Evolutionary conservation across 2,113 vertebrate genomes (phyloP), one percentile per base, ranked within the genome.

Genomic region (Centropus unirufus): DNA sequence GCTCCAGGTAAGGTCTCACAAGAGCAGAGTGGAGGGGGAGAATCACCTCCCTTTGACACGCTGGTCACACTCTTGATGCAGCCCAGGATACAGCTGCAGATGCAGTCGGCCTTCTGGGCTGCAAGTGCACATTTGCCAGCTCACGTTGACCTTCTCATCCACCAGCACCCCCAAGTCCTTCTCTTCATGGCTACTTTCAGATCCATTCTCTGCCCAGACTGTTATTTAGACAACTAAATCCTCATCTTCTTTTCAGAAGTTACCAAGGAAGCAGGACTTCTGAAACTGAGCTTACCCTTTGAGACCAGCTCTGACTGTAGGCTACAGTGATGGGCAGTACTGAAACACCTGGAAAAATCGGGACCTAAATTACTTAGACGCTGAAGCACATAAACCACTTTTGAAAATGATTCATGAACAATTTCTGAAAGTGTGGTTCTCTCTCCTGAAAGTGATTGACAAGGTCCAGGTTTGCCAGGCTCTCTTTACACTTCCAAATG

Each of bases 381-480:
- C 22, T 27, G 74, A 64, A 39, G 69, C 30, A 74, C 46, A 12
- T 2, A 21, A 29, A 22, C 3, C 74, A 32, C 4, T 24, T 34
- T 6, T 68, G 68, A 36, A 67, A 14, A 67, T 2, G 1, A 44
- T 84, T 8, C 1, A 0, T 16, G 22, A 89, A 17, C 39, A 16
- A 46, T 23, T 46, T 39, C 42, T 83, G 68, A 16, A 30, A 62
- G 67, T 0, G 9, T 5, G 5, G 11, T 2, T 83, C 34, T 70
- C 5, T 52, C 64, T 62, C 21, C 67, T 57, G 39, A 13, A 13
- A 0, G 4, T 4, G 9, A 13, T 30, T 46, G 74, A 47, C 67
- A 76, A 30, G 49, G 62, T 32, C 27, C 8, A 8, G 49, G 62
- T 8, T 20, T 17, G 2, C 34, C 0, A 1, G 30, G 34, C 22